These are phyloP conservation scores for Onthophagus taurus DNA, from an alignment of 1,140 invertebrate species.

Conservation along the genomic window DNA sequence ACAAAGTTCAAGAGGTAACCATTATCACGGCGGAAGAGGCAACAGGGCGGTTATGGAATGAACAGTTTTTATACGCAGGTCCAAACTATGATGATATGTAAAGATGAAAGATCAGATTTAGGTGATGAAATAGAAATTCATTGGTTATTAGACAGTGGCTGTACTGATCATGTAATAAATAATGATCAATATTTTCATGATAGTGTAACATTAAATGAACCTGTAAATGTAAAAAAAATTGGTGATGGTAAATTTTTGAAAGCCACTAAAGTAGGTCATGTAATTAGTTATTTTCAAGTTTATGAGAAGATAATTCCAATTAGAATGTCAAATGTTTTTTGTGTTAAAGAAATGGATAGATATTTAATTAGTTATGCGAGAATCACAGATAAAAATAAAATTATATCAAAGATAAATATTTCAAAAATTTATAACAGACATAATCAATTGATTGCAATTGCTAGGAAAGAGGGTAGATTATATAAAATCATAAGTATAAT, in stretches of 20 bases:
- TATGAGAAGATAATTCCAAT: not conserved
- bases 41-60: no score
- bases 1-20: no score
- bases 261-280: conserved; percentile 27
- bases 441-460: conserved; percentile 6
- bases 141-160: conserved; percentile 28
- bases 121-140: no score
- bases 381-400: conserved; percentile 5
- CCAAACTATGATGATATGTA: no score
- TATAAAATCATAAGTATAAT: conserved; percentile 1
- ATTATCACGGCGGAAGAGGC: no score
- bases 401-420: conserved; percentile 2
- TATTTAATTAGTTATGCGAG: conserved; percentile 9
- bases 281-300: conserved; percentile 5
- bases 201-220: conserved; percentile 26
- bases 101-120: no score
- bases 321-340: conserved; percentile 1
- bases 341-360: conserved; percentile 8
- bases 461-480: conserved; percentile 4
- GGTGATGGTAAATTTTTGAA: conserved; percentile 28
- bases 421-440: conserved; percentile 13
- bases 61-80: no score
- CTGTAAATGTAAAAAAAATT: conserved; percentile 20
- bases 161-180: conserved; percentile 36
- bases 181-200: conserved; percentile 31